Evolutionary conservation across 1,140 invertebrate species (phyloP).

Genomic region (Scaptomyza pallida): DNA sequence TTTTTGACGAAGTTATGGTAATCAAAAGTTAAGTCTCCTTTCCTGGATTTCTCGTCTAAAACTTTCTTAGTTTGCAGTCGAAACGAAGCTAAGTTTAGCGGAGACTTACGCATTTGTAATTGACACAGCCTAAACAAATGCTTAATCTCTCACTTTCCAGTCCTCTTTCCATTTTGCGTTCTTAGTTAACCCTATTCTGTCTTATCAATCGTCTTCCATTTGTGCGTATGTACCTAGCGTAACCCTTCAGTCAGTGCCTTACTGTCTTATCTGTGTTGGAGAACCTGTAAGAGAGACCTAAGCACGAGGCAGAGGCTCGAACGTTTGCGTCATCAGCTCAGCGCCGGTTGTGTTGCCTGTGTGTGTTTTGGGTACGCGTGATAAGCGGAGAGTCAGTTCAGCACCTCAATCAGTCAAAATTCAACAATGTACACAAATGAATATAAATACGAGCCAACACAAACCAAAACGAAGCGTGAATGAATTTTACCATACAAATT

Average conservation of each 20-base stretch:
- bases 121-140: no score
- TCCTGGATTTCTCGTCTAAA: no score
- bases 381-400: slow-evolving; percentile 55
- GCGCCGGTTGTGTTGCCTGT: slow-evolving; percentile 28
- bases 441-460: slow-evolving; percentile 45
- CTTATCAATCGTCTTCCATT: not conserved
- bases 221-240: not conserved
- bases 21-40: no score
- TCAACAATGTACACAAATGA: slow-evolving; percentile 59
- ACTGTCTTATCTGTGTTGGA: slow-evolving; percentile 7
- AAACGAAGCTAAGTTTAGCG: no score
- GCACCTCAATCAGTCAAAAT: slow-evolving; percentile 75
- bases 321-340: slow-evolving; percentile 37
- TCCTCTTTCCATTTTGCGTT: not conserved
- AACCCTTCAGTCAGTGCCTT: slow-evolving; percentile 22
- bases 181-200: not conserved
- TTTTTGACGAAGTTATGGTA: no score
- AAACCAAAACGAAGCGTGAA: slow-evolving; percentile 63
- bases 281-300: slow-evolving; percentile 17
- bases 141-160: no score
- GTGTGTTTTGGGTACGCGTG: slow-evolving; percentile 40
- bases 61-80: not conserved
- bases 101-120: no score
- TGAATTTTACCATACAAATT: slow-evolving; percentile 76
- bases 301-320: slow-evolving; percentile 21